Evolutionary conservation across 1,140 invertebrate species (phyloP), one percentile per base, ranked within the genome.

Genomic region (Bemisia tabaci): DNA sequence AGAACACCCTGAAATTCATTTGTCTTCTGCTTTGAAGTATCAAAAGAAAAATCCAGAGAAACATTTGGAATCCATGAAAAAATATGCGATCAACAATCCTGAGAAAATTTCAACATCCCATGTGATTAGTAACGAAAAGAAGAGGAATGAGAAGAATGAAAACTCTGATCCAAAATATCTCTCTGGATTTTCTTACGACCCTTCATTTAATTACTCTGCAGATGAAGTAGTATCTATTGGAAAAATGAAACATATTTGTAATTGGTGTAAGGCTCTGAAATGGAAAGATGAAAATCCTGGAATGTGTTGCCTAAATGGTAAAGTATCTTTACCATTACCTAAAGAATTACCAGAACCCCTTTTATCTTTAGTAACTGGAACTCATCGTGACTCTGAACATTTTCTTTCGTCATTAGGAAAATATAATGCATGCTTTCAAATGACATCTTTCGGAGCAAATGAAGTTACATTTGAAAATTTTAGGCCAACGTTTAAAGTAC

Each of bases 401-500:
- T 79, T 79, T 73, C 70, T 79, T 33, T 72, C 68, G 21, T 73
- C 69, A 48, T 77, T 77, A 59, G 67, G 75, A 48, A 75, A 74
- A 69, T 76, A 76, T 65, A 77, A 77, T 71, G 61, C 67, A 27
- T 72, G 71, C 67, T 77, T 77, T 70, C 75, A 77, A 74, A 77
- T 78, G 74, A 76, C 75, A 25, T 75, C 74, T 60, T 76, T 77
- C 71, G 72, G 74, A 26, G 74, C 73, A 22, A 71, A 72, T 24
- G 65, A 73, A 25, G 59, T 71, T 12, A 71, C 72, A 73, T 72
- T 73, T 69, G 66, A 68, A 65, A 71, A 72, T 71, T 75, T 74
- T 70, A 72, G 73, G 69, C 71, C 75, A 61, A 77, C 74, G 67
- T 80, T 79, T 69, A 78, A 77, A 72, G 74, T 81, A 48, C 75